These are phyloP conservation scores for Collichthys lucidus DNA, from an alignment of 2,113 vertebrate genomes.

Conservation along the genomic window DNA sequence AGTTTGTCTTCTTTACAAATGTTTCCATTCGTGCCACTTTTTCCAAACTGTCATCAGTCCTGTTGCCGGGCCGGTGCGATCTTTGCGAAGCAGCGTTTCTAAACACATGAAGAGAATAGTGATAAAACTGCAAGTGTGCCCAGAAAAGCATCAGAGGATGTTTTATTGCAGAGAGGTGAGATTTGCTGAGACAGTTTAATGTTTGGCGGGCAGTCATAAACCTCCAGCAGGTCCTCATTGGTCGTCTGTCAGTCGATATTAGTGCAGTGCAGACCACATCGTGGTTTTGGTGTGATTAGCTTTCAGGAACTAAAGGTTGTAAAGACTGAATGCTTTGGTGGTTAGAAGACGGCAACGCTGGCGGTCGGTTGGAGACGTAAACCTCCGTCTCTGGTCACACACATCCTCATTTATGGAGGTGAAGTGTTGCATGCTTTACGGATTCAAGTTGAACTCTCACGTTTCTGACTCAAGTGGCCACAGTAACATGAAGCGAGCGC, in stretches of 20 bases:
- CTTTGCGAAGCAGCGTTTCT: constrained; percentile 22
- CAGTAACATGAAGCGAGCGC: too few species aligned
- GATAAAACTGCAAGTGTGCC: constrained; percentile 3
- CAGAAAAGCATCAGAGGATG: background rate
- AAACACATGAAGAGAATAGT: background rate
- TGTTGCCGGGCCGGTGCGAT: background rate
- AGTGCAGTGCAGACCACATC: background rate
- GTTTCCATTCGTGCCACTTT: background rate
- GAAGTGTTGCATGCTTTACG: too few species aligned
- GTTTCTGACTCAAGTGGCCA: too few species aligned
- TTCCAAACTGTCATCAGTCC: background rate
- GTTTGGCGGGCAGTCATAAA: background rate
- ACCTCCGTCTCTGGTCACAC: too few species aligned
- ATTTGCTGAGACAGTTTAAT: background rate
- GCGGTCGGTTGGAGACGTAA: too few species aligned
- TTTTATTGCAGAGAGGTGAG: background rate
- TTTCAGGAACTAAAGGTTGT: too few species aligned
- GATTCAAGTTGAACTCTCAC: too few species aligned
- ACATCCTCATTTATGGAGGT: too few species aligned
- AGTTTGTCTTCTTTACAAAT: constrained; percentile 22
- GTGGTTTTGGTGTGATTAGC: too few species aligned
- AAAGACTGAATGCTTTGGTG: too few species aligned
- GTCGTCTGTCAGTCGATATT: background rate
- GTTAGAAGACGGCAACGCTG: too few species aligned
- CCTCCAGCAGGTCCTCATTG: background rate